Evolutionary conservation across 64 coral and sea anemone genomes (phyloP).

Genomic region (Dendronephthya gigantea): DNA sequence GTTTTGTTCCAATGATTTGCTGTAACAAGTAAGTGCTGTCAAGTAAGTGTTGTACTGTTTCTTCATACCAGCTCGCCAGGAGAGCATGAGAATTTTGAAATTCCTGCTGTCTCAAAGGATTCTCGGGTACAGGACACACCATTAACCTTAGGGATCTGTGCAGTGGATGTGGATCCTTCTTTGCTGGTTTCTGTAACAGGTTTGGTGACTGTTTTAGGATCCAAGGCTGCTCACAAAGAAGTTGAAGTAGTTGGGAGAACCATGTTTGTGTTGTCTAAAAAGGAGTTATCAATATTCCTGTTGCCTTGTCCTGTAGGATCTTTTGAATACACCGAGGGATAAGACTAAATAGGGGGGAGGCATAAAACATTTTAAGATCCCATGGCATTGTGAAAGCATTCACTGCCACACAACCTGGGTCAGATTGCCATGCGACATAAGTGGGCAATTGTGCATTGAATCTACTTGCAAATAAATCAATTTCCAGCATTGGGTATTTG

Average conservation of each 20-base stretch:
- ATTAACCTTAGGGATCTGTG: neutral
- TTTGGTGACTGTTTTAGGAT: constrained; percentile 1
- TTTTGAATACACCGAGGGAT: neutral
- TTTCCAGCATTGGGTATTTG: neutral
- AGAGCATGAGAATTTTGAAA: too few relatives aligned
- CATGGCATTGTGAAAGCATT: neutral
- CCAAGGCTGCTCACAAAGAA: neutral
- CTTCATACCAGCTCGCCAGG: too few relatives aligned
- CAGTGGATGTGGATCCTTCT: constrained; percentile 1
- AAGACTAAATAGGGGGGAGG: neutral
- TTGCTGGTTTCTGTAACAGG: neutral
- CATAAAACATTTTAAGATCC: constrained; percentile 4
- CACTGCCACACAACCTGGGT: neutral
- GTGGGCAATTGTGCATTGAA: neutral
- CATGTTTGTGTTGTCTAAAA: neutral
- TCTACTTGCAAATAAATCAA: constrained; percentile 14
- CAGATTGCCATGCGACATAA: neutral
- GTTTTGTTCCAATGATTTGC: too few relatives aligned
- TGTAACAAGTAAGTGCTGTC: too few relatives aligned
- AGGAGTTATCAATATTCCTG: neutral
- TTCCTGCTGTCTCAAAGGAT: too few relatives aligned
- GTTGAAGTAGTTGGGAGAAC: constrained; percentile 7
- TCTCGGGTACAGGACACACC: constrained; percentile 8
- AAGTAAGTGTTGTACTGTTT: too few relatives aligned
- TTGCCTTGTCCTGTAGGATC: neutral